These are phyloP conservation scores for Musca domestica DNA, from an alignment of 1,140 invertebrate species.

Conservation along the genomic window DNA sequence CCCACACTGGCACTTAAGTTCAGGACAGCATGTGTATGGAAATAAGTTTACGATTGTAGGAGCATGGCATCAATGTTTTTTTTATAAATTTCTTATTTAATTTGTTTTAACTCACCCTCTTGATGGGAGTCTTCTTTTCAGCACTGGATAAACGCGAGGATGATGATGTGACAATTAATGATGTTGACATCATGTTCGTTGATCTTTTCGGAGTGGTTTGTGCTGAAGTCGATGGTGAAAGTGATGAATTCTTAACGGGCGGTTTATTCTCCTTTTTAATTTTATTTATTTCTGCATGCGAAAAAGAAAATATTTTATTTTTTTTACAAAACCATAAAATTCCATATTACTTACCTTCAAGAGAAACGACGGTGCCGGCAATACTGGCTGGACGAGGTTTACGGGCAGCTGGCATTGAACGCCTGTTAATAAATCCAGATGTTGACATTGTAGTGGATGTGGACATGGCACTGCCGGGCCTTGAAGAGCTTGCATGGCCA, in stretches of 20 bases:
- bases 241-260: conserved; percentile 43
- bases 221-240: conserved; percentile 44
- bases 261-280: conserved; percentile 47
- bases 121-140: conserved; percentile 57
- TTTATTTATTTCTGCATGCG: conserved; percentile 48
- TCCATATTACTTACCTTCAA: conserved; percentile 46
- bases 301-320: neutral
- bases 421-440: conserved; percentile 40
- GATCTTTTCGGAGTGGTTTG: conserved; percentile 53
- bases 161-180: conserved; percentile 49
- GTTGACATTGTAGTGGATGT: conserved; percentile 53
- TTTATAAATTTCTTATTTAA: neutral
- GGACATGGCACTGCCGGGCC: conserved; percentile 77
- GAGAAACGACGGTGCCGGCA: conserved; percentile 75
- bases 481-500: conserved; percentile 61
- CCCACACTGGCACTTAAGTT: too few species aligned
- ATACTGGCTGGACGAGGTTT: conserved; percentile 74
- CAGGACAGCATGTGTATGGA: too few species aligned
- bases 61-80: too few species aligned
- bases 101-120: conserved; percentile 55
- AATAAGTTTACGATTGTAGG: too few species aligned
- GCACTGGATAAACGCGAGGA: conserved; percentile 49
- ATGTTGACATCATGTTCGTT: conserved; percentile 51
- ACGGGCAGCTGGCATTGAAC: conserved; percentile 39
- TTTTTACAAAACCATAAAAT: neutral